Evolutionary conservation across 2,113 vertebrate species (phyloP).

Genomic region (Saccopteryx leptura): DNA sequence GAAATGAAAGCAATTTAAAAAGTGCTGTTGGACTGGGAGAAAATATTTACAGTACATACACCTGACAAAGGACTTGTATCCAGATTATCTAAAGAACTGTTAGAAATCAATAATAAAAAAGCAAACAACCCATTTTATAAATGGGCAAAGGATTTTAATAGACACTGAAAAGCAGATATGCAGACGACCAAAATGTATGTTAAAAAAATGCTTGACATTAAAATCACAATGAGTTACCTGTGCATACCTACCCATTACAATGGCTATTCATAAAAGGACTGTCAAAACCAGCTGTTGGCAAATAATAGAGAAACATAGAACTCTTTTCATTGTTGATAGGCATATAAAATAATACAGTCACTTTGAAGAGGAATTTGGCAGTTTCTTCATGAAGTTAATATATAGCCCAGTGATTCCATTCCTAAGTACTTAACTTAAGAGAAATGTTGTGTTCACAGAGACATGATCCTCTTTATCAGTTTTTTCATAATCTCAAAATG

Average conservation of each 20-base stretch:
- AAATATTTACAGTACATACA: constrained; percentile 11
- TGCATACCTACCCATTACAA: not conserved
- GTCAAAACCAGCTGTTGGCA: not conserved
- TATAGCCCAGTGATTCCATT: not conserved
- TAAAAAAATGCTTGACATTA: not conserved
- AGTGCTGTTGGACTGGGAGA: not conserved
- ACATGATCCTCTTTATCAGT: not conserved
- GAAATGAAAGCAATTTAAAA: constrained; percentile 43
- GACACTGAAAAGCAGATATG: not conserved
- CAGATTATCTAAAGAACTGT: constrained; percentile 18
- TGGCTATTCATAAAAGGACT: not conserved
- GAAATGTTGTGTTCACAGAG: not conserved
- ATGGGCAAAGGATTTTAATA: constrained; percentile 8
- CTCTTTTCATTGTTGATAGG: not conserved
- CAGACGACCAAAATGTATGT: not conserved
- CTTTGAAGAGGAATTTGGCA: constrained; percentile 1
- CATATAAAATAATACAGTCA: not conserved
- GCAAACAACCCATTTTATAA: constrained; percentile 10
- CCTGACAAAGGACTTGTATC: not conserved
- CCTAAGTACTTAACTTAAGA: not conserved
- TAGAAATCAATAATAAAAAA: constrained; percentile 33
- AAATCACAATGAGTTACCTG: not conserved
- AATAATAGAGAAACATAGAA: not conserved
- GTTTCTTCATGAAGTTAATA: constrained; percentile 42
- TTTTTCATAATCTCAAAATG: constrained; percentile 40